Percentiles rank a stretch among this genome's conserved stretches.
phyloP scores from a whole-genome alignment of 2,888 invertebrate species.

The Cerceris rybyensis region DNA sequence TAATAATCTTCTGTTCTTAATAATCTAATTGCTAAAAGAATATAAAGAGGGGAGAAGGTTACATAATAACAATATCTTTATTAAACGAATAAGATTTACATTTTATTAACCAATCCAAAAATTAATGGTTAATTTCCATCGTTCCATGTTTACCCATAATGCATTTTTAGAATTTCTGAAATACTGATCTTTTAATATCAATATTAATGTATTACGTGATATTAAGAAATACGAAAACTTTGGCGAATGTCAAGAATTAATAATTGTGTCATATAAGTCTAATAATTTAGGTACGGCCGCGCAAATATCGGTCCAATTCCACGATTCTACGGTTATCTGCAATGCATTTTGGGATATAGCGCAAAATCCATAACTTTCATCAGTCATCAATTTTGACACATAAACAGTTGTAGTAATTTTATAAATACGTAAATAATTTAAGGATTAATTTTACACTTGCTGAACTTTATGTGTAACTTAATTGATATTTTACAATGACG shows the following conservation, averaged over 20 bases:
- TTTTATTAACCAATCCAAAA: slow-evolving; percentile 65
- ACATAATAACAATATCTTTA: slow-evolving; percentile 40
- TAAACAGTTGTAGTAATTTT: slow-evolving; percentile 47
- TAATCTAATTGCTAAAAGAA: background rate
- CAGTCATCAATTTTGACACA: slow-evolving; percentile 31
- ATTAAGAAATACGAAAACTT: slow-evolving; percentile 32
- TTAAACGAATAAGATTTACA: slow-evolving; percentile 35
- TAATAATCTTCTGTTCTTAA: background rate
- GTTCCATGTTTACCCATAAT: slow-evolving; percentile 75
- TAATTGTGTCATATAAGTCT: slow-evolving; percentile 44
- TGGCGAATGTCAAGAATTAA: slow-evolving; percentile 1
- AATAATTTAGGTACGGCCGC: slow-evolving; percentile 62
- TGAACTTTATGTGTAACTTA: slow-evolving; percentile 44
- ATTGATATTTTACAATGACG: slow-evolving; percentile 57
- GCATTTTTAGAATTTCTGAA: slow-evolving; percentile 57
- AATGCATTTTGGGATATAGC: slow-evolving; percentile 68
- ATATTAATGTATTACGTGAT: slow-evolving; percentile 26
- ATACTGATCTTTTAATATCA: slow-evolving; percentile 19
- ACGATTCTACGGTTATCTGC: slow-evolving; percentile 63
- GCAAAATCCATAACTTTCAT: slow-evolving; percentile 73
- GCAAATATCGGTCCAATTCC: slow-evolving; percentile 67
- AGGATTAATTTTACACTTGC: slow-evolving; percentile 41
- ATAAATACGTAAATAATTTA: slow-evolving; percentile 54
- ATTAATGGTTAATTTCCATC: slow-evolving; percentile 72
- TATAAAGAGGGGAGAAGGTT: slow-evolving; percentile 7